Percentiles rank a stretch among this genome's conserved stretches.
phyloP scores from a whole-genome alignment of 2,113 vertebrate genomes.

The Cinclus cinclus region DNA sequence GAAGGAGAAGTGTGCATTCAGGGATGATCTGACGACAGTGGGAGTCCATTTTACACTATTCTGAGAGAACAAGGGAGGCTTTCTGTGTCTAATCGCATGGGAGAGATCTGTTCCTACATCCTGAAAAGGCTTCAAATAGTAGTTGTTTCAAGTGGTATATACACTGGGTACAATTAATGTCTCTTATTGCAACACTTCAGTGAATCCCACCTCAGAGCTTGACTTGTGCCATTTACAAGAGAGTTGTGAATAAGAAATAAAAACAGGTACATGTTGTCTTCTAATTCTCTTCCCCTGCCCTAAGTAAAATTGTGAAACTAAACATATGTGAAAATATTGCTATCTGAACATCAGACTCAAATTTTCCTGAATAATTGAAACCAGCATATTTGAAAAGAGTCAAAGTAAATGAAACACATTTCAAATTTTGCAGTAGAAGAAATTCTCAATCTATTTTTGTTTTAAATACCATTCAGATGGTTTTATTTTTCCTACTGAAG shows the following conservation, averaged over 20 bases:
- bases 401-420: slow-evolving; percentile 14
- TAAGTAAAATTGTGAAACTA: not conserved
- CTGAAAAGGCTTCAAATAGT: slow-evolving; percentile 19
- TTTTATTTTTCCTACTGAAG: slow-evolving; percentile 43
- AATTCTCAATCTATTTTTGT: slow-evolving; percentile 21
- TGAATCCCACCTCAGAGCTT: not conserved
- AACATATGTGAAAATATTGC: not conserved
- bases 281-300: not conserved
- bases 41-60: not conserved
- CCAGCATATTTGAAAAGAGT: slow-evolving; percentile 24
- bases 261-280: not conserved
- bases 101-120: slow-evolving; percentile 31
- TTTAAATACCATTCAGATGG: slow-evolving; percentile 46
- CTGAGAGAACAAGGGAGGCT: not conserved
- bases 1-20: not conserved
- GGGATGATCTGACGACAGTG: not conserved
- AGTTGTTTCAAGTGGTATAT: not conserved
- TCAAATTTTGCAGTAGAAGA: slow-evolving; percentile 34
- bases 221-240: not conserved
- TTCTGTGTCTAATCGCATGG: slow-evolving; percentile 6
- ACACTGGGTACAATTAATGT: slow-evolving; percentile 7
- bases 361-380: slow-evolving; percentile 38
- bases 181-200: not conserved
- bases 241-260: slow-evolving; percentile 2
- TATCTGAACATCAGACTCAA: not conserved